Evolutionary conservation across 1,140 invertebrate species (phyloP).

Genomic region (Zaprionus gabonicus): DNA sequence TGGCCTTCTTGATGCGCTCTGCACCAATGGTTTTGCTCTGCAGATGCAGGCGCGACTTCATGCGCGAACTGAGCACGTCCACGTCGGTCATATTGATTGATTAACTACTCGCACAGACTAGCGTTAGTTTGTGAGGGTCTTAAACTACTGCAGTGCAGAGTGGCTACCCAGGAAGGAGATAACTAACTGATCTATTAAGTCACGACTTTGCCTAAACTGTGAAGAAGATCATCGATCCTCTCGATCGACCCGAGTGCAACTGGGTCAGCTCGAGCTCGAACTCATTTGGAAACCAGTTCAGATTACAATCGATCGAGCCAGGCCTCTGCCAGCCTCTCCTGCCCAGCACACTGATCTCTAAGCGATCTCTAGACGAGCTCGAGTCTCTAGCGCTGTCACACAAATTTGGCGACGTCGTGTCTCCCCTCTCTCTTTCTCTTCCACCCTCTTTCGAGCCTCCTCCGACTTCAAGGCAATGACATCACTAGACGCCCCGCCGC

Average conservation of each 20-base stretch:
- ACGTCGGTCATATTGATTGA: constrained; percentile 87
- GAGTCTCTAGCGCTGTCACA: constrained; percentile 23
- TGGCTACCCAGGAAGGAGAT: constrained; percentile 24
- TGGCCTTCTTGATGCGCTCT: constrained; percentile 90
- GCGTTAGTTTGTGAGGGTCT: not conserved
- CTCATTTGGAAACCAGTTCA: constrained; percentile 46
- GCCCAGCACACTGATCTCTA: constrained; percentile 35
- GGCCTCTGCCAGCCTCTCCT: not conserved
- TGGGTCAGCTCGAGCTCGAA: constrained; percentile 58
- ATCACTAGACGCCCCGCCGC: constrained; percentile 37
- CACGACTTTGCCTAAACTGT: constrained; percentile 48
- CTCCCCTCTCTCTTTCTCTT: constrained; percentile 29
- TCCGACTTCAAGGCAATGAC: constrained; percentile 60
- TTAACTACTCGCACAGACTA: constrained; percentile 9
- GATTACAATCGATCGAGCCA: constrained; percentile 17
- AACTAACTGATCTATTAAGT: constrained; percentile 52
- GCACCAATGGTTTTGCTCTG: constrained; percentile 91
- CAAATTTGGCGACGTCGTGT: constrained; percentile 73
- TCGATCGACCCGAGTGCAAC: constrained; percentile 27
- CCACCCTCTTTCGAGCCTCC: not conserved
- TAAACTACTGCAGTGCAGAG: constrained; percentile 5
- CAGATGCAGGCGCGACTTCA: constrained; percentile 90
- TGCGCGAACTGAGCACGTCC: constrained; percentile 90
- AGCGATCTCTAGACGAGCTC: constrained; percentile 14
- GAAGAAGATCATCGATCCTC: constrained; percentile 4